Evolutionary conservation across 2,888 invertebrate genomes (phyloP).

Genomic region (Bibio marci): DNA sequence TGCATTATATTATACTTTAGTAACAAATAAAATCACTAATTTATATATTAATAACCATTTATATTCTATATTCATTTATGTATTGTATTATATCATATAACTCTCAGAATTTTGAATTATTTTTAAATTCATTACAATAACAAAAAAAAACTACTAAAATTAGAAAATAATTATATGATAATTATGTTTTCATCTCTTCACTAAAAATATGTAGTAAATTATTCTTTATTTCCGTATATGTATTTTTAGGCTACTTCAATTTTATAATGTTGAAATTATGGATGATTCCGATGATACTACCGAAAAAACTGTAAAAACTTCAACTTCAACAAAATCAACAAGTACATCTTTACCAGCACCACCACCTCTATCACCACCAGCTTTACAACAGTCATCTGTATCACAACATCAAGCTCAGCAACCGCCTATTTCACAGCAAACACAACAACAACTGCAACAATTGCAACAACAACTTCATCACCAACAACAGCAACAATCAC

Average conservation of each 20-base stretch:
- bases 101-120: background rate
- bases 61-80: too few species aligned
- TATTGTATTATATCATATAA: too few species aligned
- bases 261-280: conserved; percentile 48
- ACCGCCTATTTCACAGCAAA: background rate
- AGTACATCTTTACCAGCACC: too few species aligned
- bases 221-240: background rate
- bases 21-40: too few species aligned
- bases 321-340: too few species aligned
- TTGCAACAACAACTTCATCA: conserved; percentile 29
- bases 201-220: too few species aligned
- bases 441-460: conserved; percentile 1
- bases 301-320: too few species aligned
- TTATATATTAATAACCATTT: too few species aligned
- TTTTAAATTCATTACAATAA: background rate
- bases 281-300: conserved; percentile 10
- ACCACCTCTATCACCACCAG: too few species aligned
- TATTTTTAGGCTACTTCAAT: conserved; percentile 47
- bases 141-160: background rate
- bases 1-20: too few species aligned
- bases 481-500: conserved; percentile 23
- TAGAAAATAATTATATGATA: background rate
- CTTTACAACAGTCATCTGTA: conserved; percentile 9
- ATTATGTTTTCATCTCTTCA: background rate
- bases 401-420: conserved; percentile 15